A percentile compares a stretch with the other conserved stretches of the same genome.
Evolutionary conservation across 2,113 vertebrate genomes (phyloP).

Genomic region (Piliocolobus tephrosceles): DNA sequence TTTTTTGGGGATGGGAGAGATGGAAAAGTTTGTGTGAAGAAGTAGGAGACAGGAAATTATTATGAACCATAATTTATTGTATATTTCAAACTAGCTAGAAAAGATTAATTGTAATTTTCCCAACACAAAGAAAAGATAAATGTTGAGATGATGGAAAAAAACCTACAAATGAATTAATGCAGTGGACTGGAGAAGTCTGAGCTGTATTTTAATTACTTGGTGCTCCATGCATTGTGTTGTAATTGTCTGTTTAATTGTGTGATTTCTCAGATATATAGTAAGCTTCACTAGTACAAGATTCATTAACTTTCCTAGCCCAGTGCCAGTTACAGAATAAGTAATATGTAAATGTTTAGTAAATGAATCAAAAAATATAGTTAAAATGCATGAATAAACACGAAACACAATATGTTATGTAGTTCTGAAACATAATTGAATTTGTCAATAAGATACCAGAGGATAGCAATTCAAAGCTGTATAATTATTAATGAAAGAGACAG

Average conservation of each 20-base stretch:
- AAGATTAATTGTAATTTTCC: background rate
- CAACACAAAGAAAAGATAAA: background rate
- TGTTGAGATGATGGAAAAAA: background rate
- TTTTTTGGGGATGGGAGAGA: background rate
- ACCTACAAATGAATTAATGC: background rate
- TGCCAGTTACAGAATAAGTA: background rate
- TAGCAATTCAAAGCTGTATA: background rate
- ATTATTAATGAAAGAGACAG: background rate
- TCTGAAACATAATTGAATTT: background rate
- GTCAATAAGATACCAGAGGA: background rate
- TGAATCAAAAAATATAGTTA: background rate
- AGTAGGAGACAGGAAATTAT: background rate
- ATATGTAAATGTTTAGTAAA: background rate
- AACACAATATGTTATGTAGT: background rate
- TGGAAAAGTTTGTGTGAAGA: background rate
- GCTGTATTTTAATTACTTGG: background rate
- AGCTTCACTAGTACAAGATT: background rate
- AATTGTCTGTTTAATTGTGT: background rate
- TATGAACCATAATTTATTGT: background rate
- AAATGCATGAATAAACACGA: background rate
- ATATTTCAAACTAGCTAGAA: background rate
- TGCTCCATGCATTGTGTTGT: background rate
- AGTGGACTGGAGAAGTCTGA: background rate
- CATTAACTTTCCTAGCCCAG: background rate
- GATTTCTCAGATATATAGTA: background rate